Base-by-base conservation (phyloP, 1,140 invertebrate genomes). In the Bactericera cockerelli region DNA sequence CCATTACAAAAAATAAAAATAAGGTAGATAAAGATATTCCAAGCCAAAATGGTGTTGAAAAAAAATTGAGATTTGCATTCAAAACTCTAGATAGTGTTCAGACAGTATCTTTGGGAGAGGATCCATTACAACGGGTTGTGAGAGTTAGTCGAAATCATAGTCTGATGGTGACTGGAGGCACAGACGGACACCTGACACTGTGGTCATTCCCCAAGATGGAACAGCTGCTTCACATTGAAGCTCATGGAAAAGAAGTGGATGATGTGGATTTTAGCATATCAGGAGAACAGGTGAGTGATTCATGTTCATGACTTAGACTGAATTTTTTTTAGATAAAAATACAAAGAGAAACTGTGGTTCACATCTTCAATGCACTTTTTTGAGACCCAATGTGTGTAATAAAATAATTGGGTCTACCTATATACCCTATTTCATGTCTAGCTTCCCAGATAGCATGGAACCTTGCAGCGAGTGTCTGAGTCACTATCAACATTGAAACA, bases 261-360 rank as follows among this genome's bases (percentile, higher is more conserved):
- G 92, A 96, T 71, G 68, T 97, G 36, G 90, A 94, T 72, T 86
- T 96, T 68, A 89, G 84, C 74, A 81, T 83, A 1, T 79, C 81
- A 68, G 80, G 84, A 58, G 82, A 79, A 63, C 76, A 77, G 67
- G 78, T 80, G 70, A 68, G 26, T 62, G 22, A 13, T 31, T 6
- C 28, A 31, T n/a, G n/a, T n/a, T n/a, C n/a, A n/a, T n/a, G n/a
- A n/a, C n/a, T n/a, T n/a, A n/a, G n/a, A n/a, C n/a, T n/a, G n/a
- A n/a, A n/a, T n/a, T n/a, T n/a, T n/a, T n/a, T n/a, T n/a, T n/a
- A n/a, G n/a, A n/a, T n/a, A n/a, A n/a, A n/a, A n/a, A n/a, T n/a
- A n/a, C n/a, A n/a, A n/a, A n/a, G n/a, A n/a, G n/a, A n/a, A n/a
- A n/a, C n/a, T n/a, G n/a, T n/a, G n/a, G n/a, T n/a, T n/a, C n/a